A percentile compares a stretch with the other conserved stretches of the same genome.
phyloP scores from a whole-genome alignment of 2,113 vertebrate genomes.

The Lathamus discolor region DNA sequence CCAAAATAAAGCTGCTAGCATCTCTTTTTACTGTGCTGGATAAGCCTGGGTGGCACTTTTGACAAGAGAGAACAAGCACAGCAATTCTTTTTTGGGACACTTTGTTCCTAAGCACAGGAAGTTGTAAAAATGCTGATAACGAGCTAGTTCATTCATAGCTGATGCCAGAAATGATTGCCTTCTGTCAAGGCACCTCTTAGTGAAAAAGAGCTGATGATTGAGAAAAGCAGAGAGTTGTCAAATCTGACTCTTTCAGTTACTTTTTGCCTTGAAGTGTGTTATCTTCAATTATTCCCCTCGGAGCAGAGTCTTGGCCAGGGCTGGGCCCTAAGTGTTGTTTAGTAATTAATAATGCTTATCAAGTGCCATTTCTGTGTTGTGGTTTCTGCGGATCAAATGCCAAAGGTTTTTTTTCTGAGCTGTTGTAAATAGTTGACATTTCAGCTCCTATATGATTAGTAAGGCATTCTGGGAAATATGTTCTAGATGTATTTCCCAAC shows the following conservation, averaged over 20 bases:
- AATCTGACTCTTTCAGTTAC: conserved; percentile 42
- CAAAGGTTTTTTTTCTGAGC: conserved; percentile 40
- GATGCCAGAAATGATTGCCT: conserved; percentile 40
- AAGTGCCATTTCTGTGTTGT: conserved; percentile 33
- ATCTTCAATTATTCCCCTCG: conserved; percentile 24
- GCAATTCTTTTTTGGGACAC: conserved; percentile 12
- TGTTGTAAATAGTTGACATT: conserved; percentile 4
- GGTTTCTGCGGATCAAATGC: conserved; percentile 43
- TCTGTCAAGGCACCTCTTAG: not conserved
- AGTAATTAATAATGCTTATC: conserved; percentile 36
- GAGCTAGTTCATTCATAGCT: conserved; percentile 56
- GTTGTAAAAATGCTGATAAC: conserved; percentile 60
- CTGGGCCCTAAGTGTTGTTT: not conserved
- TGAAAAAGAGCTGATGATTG: conserved; percentile 47
- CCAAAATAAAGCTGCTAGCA: not conserved
- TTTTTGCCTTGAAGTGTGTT: conserved; percentile 58
- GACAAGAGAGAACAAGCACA: conserved; percentile 6
- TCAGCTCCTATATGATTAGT: conserved; percentile 11
- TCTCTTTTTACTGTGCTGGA: not conserved
- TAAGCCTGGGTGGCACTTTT: not conserved
- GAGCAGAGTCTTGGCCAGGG: not conserved
- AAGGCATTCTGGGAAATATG: not conserved
- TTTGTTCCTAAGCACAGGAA: conserved; percentile 64
- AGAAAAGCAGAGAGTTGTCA: conserved; percentile 42
- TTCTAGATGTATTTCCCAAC: not conserved